phyloP scores from a whole-genome alignment of 1,140 invertebrate genomes.

The Hypothenemus hampei region DNA sequence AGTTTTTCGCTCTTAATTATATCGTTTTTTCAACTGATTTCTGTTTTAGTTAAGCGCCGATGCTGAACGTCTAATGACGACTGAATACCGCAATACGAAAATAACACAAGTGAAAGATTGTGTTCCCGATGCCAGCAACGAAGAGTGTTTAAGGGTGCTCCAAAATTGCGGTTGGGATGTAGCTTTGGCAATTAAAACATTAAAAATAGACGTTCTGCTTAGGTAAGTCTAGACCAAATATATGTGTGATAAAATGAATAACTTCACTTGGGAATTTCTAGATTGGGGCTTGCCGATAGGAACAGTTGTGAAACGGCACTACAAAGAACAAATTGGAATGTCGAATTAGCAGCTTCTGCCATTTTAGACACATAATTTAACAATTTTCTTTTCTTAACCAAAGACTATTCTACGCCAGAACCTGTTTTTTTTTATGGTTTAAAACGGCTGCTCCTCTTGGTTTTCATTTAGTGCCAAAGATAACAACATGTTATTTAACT shows the following conservation, averaged over 20 bases:
- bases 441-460: no score
- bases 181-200: conserved; percentile 58
- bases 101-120: conserved; percentile 49
- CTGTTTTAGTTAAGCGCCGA: no score
- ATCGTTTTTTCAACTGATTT: no score
- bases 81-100: conserved; percentile 45
- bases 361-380: conserved; percentile 57
- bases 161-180: conserved; percentile 66
- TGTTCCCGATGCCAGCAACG: conserved; percentile 47
- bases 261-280: conserved; percentile 37
- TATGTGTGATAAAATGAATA: not conserved
- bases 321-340: conserved; percentile 69
- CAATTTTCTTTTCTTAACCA: no score
- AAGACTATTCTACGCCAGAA: no score
- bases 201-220: conserved; percentile 67
- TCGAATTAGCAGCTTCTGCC: conserved; percentile 73
- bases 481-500: no score
- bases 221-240: conserved; percentile 48
- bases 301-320: conserved; percentile 68
- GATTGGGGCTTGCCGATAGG: conserved; percentile 68
- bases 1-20: no score
- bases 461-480: no score
- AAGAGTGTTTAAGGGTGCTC: conserved; percentile 58
- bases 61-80: conserved; percentile 47
- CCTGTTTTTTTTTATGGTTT: no score